These are phyloP conservation scores for Lytechinus pictus DNA, from an alignment of 35 echinoderm and acorn worm genomes.

Conservation along the genomic window DNA sequence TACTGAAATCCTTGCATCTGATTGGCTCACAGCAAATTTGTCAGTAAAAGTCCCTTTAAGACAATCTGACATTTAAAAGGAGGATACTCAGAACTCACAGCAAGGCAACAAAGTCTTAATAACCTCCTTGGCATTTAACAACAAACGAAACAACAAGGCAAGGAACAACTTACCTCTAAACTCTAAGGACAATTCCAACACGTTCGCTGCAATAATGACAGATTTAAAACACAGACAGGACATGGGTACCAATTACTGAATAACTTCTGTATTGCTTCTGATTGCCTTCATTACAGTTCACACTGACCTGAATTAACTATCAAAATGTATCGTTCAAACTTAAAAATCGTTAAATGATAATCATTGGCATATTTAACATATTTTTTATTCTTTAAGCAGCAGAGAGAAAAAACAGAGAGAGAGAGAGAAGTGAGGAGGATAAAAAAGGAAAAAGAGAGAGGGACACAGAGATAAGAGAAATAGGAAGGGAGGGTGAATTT, in stretches of 20 bases:
- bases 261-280: too few relatives aligned
- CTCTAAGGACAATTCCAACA: neutral
- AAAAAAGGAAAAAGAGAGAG: too few relatives aligned
- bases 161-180: neutral
- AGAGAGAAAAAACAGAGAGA: too few relatives aligned
- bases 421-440: too few relatives aligned
- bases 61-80: neutral
- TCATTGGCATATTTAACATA: too few relatives aligned
- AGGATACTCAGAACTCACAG: neutral
- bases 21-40: too few relatives aligned
- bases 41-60: neutral
- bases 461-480: too few relatives aligned
- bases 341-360: neutral
- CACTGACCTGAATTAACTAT: too few relatives aligned
- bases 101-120: conserved; percentile 12
- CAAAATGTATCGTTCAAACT: neutral
- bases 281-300: too few relatives aligned
- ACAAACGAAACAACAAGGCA: neutral
- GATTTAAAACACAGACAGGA: neutral
- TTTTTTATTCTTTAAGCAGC: too few relatives aligned
- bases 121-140: conserved; percentile 1
- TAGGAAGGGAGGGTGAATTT: too few relatives aligned
- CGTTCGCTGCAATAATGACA: neutral
- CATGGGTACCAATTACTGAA: neutral
- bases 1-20: too few relatives aligned